phyloP scores from a whole-genome alignment of 2,113 vertebrate genomes.

The Lagenorhynchus albirostris region DNA sequence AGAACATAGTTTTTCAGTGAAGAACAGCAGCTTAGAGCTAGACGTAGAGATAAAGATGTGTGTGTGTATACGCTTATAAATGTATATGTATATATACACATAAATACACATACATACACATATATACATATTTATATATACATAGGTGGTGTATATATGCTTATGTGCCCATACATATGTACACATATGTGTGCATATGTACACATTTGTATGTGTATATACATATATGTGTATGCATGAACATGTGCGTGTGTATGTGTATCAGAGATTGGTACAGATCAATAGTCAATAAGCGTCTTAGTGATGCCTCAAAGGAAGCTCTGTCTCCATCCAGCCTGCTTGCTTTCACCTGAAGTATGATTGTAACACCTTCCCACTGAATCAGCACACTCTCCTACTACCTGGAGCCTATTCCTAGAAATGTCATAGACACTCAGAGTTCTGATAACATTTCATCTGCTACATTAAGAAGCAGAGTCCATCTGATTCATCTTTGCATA shows the following conservation, averaged over 20 bases:
- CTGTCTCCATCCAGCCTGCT: neutral
- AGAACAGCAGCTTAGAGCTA: neutral
- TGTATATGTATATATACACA: neutral
- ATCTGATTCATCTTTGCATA: neutral
- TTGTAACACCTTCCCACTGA: neutral
- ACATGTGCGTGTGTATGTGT: neutral
- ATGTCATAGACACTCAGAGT: neutral
- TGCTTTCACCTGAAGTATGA: neutral
- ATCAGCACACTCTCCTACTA: neutral
- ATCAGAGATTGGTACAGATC: neutral
- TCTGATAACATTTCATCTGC: neutral
- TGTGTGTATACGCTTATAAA: neutral
- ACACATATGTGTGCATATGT: neutral
- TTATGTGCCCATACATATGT: neutral
- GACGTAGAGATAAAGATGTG: neutral
- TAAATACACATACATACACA: neutral
- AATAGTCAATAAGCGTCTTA: neutral
- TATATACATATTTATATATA: no score
- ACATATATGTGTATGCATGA: fast-evolving
- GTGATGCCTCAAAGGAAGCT: neutral
- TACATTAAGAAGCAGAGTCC: neutral
- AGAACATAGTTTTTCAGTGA: neutral
- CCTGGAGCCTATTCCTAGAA: neutral
- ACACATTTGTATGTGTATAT: no score
- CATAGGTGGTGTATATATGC: neutral